Evolutionary conservation across 2,888 invertebrate genomes (phyloP), one percentile per base, ranked within the genome.

Genomic region (Amitus sp.): DNA sequence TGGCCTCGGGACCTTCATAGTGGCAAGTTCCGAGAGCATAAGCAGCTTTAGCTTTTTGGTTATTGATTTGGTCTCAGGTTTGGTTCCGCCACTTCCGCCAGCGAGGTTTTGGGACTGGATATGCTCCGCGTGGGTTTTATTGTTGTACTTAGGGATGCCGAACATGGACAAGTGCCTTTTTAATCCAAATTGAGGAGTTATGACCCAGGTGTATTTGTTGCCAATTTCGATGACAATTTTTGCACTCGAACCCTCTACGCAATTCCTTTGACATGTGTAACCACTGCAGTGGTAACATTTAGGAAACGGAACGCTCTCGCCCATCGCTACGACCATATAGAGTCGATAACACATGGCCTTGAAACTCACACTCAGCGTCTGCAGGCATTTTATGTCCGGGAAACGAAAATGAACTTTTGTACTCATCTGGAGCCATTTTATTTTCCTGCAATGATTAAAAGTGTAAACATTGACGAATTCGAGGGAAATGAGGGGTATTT

Each of bases 211-310:
- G 27, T 77, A 82, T 59, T 83, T 83, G 50, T 82, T 82, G 18
- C 83, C 83, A 52, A 83, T 83, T 66, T 83, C 83, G 23, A 83
- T 78, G 1, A 82, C 82, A 19, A 82, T 78, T 69, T 82, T 80
- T 2, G 76, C 74, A 54, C 76, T 78, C 15, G 37, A 78, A 46
- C 82, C 76, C 53, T 82, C 80, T 0, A 80, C 77, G 43, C 83
- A 83, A 52, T 79, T 79, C 28, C 80, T 72, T 42, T 79, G 77
- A 70, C 83, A 83, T 3, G 83, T 82, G 47, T 80, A 82, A 15
- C 79, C 75, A 46, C 76, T 78, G 68, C 83, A 83, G 57, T 80
- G 76, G 28, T 70, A 77, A 55, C 83, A 83, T 62, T 79, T 79
- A 55, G 78, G 80, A 45, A 82, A 82, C 9, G 74, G 74, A 17